A percentile compares a stretch with the other conserved stretches of the same genome.
Evolutionary conservation across 1,140 invertebrate genomes (phyloP).

Genomic region (Ephestia elutella): DNA sequence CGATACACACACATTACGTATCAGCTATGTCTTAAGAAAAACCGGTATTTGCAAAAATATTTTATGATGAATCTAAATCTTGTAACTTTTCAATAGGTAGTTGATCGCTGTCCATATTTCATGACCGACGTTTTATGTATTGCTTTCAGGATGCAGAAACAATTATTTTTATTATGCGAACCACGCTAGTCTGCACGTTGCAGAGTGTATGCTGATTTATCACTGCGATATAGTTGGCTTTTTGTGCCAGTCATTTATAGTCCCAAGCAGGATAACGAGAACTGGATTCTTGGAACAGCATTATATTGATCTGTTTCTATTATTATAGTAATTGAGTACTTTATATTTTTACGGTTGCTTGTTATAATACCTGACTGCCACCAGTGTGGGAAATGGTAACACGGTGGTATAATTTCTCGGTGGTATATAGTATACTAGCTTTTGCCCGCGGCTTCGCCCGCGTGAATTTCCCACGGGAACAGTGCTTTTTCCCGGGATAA

Average conservation of each 20-base stretch:
- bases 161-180: not conserved
- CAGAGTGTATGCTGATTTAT: not conserved
- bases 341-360: not conserved
- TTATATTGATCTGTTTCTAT: constrained; percentile 2
- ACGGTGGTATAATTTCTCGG: too few relatives aligned
- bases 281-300: not conserved
- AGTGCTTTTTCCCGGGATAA: too few relatives aligned
- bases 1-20: too few relatives aligned
- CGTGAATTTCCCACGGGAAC: too few relatives aligned
- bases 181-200: not conserved
- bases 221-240: not conserved
- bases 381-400: too few relatives aligned
- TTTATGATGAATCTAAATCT: too few relatives aligned
- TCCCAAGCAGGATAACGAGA: not conserved
- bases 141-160: not conserved
- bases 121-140: too few relatives aligned
- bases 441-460: too few relatives aligned
- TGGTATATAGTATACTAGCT: too few relatives aligned
- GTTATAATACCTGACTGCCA: not conserved
- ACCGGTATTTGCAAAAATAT: too few relatives aligned
- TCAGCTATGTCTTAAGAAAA: too few relatives aligned
- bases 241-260: not conserved
- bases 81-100: not conserved
- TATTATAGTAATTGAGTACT: not conserved
- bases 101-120: not conserved